These are phyloP conservation scores for Hyphantria cunea DNA, from an alignment of 1,140 invertebrate genomes.

Conservation along the genomic window DNA sequence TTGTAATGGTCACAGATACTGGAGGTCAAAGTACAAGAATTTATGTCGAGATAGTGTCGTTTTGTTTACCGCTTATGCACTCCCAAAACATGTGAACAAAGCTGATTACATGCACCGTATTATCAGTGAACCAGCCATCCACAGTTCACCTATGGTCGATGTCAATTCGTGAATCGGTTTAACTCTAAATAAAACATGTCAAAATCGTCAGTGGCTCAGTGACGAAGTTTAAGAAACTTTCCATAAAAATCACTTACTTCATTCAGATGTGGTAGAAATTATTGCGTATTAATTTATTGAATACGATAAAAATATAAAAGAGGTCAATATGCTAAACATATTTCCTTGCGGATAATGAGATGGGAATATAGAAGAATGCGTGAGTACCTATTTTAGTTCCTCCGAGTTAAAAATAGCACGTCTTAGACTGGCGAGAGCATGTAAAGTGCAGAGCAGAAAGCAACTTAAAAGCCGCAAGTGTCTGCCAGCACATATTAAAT, in stretches of 20 bases:
- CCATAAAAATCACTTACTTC: no score
- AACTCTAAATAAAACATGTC: no score
- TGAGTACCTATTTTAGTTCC: slow-evolving; percentile 19
- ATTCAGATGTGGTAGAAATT: no score
- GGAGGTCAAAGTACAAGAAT: slow-evolving; percentile 54
- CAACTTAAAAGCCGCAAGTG: slow-evolving; percentile 9
- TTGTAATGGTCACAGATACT: slow-evolving; percentile 40
- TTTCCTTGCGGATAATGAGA: not conserved
- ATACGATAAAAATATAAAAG: not conserved
- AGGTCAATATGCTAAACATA: not conserved
- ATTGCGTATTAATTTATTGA: no score
- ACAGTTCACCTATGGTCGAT: not conserved
- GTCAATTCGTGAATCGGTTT: not conserved
- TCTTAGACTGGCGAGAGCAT: slow-evolving; percentile 11
- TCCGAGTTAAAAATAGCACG: slow-evolving; percentile 23
- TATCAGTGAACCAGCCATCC: not conserved
- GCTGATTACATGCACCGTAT: slow-evolving; percentile 3
- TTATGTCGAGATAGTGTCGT: slow-evolving; percentile 46
- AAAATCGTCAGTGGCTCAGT: no score
- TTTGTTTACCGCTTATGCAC: slow-evolving; percentile 26
- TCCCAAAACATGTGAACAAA: slow-evolving; percentile 31
- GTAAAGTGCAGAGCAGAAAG: slow-evolving; percentile 15
- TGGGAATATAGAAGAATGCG: not conserved
- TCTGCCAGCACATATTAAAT: not conserved
- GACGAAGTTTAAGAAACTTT: no score